Conservation (phyloP, 2,113 vertebrate genomes). For the Asarcornis scutulata region DNA sequence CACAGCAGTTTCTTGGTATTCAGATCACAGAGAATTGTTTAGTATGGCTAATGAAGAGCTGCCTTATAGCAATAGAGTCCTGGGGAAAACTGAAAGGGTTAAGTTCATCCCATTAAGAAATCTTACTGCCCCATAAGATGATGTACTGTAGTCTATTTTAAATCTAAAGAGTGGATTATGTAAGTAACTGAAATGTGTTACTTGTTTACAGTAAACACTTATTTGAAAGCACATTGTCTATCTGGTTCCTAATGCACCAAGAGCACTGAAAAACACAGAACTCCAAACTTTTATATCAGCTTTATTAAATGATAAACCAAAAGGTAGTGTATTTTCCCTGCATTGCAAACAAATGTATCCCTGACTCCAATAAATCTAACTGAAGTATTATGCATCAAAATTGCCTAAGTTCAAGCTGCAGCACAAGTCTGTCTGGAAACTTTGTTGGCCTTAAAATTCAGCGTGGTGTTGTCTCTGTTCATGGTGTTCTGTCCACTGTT, state of each 20-base stretch:
- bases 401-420: background rate
- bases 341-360: background rate
- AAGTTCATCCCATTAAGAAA: background rate
- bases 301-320: background rate
- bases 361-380: background rate
- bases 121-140: accelerated
- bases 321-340: background rate
- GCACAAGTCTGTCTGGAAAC: background rate
- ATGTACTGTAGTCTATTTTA: background rate
- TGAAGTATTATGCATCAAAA: background rate
- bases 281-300: background rate
- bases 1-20: background rate
- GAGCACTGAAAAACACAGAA: background rate
- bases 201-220: background rate
- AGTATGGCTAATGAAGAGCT: background rate
- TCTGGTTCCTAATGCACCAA: background rate
- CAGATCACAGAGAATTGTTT: background rate
- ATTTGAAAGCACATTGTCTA: background rate
- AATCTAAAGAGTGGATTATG: background rate
- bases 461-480: background rate
- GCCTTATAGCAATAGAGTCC: background rate
- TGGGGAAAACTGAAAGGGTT: background rate
- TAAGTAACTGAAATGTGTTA: background rate
- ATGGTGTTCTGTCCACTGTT: background rate
- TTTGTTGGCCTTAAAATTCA: background rate